Evolutionary conservation across 2,888 invertebrate species (phyloP), one percentile per base, ranked within the genome.

Genomic region (Hirtodrosophila confusa): DNA sequence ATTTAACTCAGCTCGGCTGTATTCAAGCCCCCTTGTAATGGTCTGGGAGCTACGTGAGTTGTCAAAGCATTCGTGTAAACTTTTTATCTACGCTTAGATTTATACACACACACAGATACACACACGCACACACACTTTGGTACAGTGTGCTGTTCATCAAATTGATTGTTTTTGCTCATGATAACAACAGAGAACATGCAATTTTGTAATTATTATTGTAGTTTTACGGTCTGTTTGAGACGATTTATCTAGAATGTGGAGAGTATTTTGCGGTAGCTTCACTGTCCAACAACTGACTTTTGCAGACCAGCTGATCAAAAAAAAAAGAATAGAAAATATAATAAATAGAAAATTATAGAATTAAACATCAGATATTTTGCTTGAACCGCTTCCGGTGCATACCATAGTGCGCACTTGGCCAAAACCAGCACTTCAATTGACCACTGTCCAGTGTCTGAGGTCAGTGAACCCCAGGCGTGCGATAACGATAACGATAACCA

Each of bases 181-280:
- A 72, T 77, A 77, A 64, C 65, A 53, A 67, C 62, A 74, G 62
- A 64, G 63, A 77, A 80, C 85, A 79, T 83, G 84, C 85, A 79
- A 83, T 85, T 85, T 85, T 65, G 80, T 77, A 80, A 84, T 84
- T 84, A 85, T 72, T 70, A 17, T 17, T 17, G 17, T 17, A 71
- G 69, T 78, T 82, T 78, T 78, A 83, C 83, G 83, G 76, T 84
- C 84, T 85, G 84, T 69, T 84, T 85, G 78, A 85, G 70, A 39
- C 35, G 55, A 58, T 50, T 48, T 47, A 44, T 48, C 27, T 55
- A 40, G 39, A 12, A 48, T 44, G 48, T 57, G 40, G 40, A 8
- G 39, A 49, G 24, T 29, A 43, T 57, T 50, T 33, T 29, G 24
- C 11, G 10, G n/a, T 37, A 17, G 11, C 27, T 31, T 9, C 17